Conservation (phyloP, 2,113 vertebrate species). For the Trichomycterus rosablanca region DNA sequence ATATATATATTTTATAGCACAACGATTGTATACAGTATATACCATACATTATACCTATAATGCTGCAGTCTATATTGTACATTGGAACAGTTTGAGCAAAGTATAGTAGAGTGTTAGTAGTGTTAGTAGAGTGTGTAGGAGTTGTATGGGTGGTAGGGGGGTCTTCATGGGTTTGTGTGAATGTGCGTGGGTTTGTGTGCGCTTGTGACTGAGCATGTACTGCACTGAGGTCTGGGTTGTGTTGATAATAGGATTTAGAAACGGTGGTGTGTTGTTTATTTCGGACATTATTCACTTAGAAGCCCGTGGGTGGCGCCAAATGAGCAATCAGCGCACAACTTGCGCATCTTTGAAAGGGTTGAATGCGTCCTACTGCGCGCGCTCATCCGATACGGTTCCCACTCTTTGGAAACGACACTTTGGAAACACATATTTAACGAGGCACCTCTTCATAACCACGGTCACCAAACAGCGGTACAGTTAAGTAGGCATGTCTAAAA, state of each 20-base stretch:
- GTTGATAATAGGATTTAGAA: conserved; percentile 22
- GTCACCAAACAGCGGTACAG: no score
- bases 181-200: not conserved
- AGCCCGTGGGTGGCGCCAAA: not conserved
- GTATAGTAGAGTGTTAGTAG: not conserved
- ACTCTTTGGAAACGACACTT: conserved; percentile 7
- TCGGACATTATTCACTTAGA: not conserved
- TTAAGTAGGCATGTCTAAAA: no score
- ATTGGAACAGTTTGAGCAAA: no score
- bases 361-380: conserved; percentile 6
- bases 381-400: conserved; percentile 16
- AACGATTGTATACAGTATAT: no score
- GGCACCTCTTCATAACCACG: no score
- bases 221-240: conserved; percentile 2
- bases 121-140: not conserved
- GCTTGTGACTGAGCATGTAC: not conserved
- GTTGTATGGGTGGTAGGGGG: not conserved
- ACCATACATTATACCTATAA: no score
- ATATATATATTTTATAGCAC: no score
- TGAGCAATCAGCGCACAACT: no score
- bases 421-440: no score
- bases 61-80: no score
- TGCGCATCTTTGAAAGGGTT: conserved; percentile 17
- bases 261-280: not conserved
- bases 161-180: not conserved